Base-by-base conservation (phyloP, 1,140 invertebrate species). In the Diachasmimorpha longicaudata region DNA sequence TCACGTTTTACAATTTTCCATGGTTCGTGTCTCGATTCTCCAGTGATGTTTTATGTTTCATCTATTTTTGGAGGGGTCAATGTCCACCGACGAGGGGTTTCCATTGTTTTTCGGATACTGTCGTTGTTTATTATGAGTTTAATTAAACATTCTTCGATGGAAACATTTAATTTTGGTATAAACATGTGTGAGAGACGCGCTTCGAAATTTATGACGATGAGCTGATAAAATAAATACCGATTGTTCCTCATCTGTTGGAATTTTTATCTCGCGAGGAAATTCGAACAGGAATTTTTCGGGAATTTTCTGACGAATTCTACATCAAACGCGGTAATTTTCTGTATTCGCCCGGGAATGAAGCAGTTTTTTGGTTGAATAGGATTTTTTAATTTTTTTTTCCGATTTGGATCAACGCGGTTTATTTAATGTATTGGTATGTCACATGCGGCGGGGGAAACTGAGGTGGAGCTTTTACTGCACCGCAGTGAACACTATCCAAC, bases 1-100 rank as follows among this genome's bases (percentile, higher is more conserved):
- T 82, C 79, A 81, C 82, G 80, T 84, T 85, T 86, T 81, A 83
- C 83, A 84, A 85, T 85, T 84, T 85, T 74, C 79, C 72, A 68
- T 52, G 48, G 48, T 52, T 71, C 63, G 76, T 48, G 39, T 74
- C 71, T 37, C 42, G 39, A 16, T 76, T 69, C 52, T 31, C 52
- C 36, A 72, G 9, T n/a, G 31, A 21, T 48, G 25, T 36, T 48
- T 77, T 72, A 70, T 74, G 10, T 44, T 11, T 11, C 72, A 52
- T 52, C n/a, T 52, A 9, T 52, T 52, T 52, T 52, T 52, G 31
- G 31, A 31, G 31, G 31, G 31, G 31, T 52, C 14, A n/a, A n/a
- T 16, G 5, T 16, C 16, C 16, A 16, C 13, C 6, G 11, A 19
- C 48, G 5, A 19, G 48, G 44, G 11, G 48, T n/a, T 52, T 2